Base-by-base conservation (phyloP, 2,797 vertebrate species). In the Crocodylus rhombifer region DNA sequence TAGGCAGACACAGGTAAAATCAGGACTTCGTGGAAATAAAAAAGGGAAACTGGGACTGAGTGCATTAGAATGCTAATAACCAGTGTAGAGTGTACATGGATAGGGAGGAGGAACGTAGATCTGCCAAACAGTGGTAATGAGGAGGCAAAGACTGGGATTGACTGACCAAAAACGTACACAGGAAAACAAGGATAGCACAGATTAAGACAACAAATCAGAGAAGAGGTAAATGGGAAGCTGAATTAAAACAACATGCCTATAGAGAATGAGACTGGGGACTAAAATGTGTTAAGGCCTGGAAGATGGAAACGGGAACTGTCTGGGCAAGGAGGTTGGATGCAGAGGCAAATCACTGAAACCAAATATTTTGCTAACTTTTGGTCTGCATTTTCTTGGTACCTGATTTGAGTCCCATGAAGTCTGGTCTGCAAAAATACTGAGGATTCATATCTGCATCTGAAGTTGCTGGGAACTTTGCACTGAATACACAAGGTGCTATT, bases 101-200 rank as follows among this genome's bases (percentile, higher is more conserved):
- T n/a, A 4, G 21, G n/a, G 13, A 33, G n/a, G 14, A 33, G 58
- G 4, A 82, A 57, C 8, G 17, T 36, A 67, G 42, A 12, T 1
- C 23, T 33, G 36, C 57, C 28, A 58, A 58, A 86, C 58, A 25
- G 4, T 64, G 61, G 56, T 73, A 25, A 18, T 82, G 26, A 80
- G 80, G 11, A 77, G 25, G 17, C 26, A 18, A 84, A 21, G 25
- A 86, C 17, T 51, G 63, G 12, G 28, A 25, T 71, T 90, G 64
- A 87, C 82, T 51, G 69, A 93, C 58, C 65, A 81, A 25, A 58
- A 75, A 71, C 33, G 55, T 21, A 1, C 82, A 33, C 26, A 42
- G 65, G 20, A 91, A 28, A 26, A 15, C 5, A 5, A 69, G 58
- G 7, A 58, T 0, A 0, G 26, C n/a, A 9, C 28, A n/a, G 30